These are phyloP conservation scores for Luehdorfia chinensis DNA, from an alignment of 1,140 invertebrate species.

Conservation along the genomic window DNA sequence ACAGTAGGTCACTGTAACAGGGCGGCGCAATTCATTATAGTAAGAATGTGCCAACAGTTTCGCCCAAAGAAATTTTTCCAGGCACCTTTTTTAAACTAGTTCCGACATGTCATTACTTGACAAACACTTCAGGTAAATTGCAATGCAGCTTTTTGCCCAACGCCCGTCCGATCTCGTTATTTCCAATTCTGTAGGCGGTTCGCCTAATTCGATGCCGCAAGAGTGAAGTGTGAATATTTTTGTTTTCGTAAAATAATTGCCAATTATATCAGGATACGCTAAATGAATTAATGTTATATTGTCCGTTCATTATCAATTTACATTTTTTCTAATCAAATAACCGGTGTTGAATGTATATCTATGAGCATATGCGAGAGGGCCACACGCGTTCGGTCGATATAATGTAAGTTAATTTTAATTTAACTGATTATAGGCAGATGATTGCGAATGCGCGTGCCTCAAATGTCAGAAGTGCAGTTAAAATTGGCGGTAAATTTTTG, in stretches of 20 bases:
- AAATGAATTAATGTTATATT: too few species aligned
- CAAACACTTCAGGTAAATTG: neutral
- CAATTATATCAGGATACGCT: neutral
- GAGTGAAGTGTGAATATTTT: neutral
- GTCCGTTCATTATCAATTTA: too few species aligned
- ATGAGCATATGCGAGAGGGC: constrained; percentile 11
- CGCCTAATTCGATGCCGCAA: neutral
- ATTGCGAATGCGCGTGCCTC: constrained; percentile 24
- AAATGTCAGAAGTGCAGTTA: constrained; percentile 25
- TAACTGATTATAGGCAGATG: constrained; percentile 42
- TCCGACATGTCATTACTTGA: neutral
- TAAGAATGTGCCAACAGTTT: neutral
- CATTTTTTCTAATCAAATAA: neutral
- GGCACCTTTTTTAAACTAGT: neutral
- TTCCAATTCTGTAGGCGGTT: neutral
- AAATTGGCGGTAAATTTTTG: constrained; percentile 29
- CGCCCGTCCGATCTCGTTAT: neutral
- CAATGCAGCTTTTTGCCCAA: neutral
- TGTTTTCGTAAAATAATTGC: neutral
- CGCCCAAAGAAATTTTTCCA: too few species aligned
- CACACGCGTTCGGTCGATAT: constrained; percentile 22
- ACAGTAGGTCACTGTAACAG: too few species aligned
- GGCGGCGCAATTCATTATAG: too few species aligned
- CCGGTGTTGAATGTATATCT: neutral
- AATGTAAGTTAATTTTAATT: constrained; percentile 32